Percentiles rank a stretch among this genome's conserved stretches.
Evolutionary conservation across 2,888 invertebrate genomes (phyloP).

Genomic region (Tipula vernalis): DNA sequence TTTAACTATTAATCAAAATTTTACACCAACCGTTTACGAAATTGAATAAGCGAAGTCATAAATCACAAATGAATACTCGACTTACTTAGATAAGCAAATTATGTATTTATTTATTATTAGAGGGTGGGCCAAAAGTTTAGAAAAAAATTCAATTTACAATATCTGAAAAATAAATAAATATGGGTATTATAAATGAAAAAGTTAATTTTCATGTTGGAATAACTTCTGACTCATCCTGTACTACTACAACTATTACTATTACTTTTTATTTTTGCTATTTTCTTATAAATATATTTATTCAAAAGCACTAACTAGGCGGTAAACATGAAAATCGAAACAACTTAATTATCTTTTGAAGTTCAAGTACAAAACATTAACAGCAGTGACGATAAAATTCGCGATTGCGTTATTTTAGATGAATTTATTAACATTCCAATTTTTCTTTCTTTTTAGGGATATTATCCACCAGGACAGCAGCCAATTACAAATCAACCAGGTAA

Average conservation of each 20-base stretch:
- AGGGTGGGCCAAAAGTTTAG: no score
- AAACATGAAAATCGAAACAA: background rate
- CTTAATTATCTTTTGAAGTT: background rate
- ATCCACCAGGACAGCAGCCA: constrained; percentile 7
- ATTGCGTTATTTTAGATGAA: background rate
- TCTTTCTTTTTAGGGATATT: background rate
- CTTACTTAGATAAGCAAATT: background rate
- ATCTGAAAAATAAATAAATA: no score
- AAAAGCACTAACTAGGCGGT: background rate
- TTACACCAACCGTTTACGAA: background rate
- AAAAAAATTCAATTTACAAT: no score
- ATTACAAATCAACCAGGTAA: constrained; percentile 6
- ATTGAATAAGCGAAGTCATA: background rate
- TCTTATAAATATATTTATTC: background rate
- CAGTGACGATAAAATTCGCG: background rate
- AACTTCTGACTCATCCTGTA: no score
- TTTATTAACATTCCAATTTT: background rate
- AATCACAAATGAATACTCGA: background rate
- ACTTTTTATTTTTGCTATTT: background rate
- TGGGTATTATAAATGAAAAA: no score
- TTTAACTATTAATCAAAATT: background rate
- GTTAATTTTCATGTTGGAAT: no score
- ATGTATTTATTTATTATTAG: no score
- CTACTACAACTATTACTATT: no score
- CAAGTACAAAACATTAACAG: background rate